phyloP scores from a whole-genome alignment of 2,797 vertebrate species.

The Tauraco hartlaubi region DNA sequence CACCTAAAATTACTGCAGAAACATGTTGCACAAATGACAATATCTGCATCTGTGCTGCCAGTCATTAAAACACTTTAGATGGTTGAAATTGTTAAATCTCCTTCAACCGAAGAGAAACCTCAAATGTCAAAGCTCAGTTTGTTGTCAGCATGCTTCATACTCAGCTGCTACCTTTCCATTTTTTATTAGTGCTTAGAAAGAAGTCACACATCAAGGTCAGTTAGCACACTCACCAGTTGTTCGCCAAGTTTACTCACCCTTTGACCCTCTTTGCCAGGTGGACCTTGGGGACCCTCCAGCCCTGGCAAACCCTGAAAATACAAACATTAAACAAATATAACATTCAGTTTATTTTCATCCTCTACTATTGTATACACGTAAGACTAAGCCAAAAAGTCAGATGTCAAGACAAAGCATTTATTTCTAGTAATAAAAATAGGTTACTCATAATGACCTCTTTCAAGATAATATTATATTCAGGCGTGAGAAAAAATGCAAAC shows the following conservation, averaged over 20 bases:
- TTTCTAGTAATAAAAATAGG: not conserved
- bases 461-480: not conserved
- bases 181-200: conserved; percentile 56
- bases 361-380: not conserved
- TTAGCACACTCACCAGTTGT: conserved; percentile 39
- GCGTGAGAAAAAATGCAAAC: not conserved
- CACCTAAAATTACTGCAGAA: conserved; percentile 12
- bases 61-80: conserved; percentile 73
- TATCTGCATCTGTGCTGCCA: conserved; percentile 76
- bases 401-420: not conserved
- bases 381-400: not conserved
- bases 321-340: conserved; percentile 31
- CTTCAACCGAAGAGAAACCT: conserved; percentile 70
- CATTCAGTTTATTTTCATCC: conserved; percentile 8
- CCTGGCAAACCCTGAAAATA: conserved; percentile 84
- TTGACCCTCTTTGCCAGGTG: conserved; percentile 93
- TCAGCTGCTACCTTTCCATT: conserved; percentile 62
- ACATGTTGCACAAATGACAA: not conserved
- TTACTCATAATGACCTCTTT: not conserved
- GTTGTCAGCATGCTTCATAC: conserved; percentile 52
- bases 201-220: not conserved
- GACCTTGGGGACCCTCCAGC: conserved; percentile 84
- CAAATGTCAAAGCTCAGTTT: conserved; percentile 50
- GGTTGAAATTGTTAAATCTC: conserved; percentile 76
- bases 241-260: conserved; percentile 89